Conservation (phyloP, 2,888 invertebrate genomes). For the Tineola bisselliella region DNA sequence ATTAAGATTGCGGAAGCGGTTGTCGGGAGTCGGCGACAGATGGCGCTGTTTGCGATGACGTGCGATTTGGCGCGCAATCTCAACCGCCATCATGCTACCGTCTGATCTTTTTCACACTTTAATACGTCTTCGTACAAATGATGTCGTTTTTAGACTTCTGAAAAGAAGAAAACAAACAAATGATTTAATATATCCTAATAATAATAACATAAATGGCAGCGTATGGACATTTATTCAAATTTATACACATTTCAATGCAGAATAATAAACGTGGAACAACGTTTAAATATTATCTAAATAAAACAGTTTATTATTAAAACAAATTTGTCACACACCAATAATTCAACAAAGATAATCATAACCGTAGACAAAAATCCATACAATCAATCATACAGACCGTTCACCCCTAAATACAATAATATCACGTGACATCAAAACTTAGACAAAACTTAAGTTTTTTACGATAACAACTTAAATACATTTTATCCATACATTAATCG, state of each 20-base stretch:
- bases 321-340: too few relatives aligned
- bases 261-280: too few relatives aligned
- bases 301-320: too few relatives aligned
- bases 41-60: conserved; percentile 38
- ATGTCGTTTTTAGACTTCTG: conserved; percentile 49
- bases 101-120: conserved; percentile 53
- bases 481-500: neutral
- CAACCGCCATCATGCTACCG: conserved; percentile 28
- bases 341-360: too few relatives aligned
- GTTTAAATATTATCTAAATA: too few relatives aligned
- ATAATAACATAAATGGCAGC: too few relatives aligned
- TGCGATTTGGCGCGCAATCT: conserved; percentile 49
- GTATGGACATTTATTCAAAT: too few relatives aligned
- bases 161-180: conserved; percentile 40
- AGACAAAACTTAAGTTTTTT: neutral
- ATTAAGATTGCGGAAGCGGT: conserved; percentile 43
- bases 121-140: conserved; percentile 33
- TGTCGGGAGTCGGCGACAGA: conserved; percentile 35
- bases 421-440: neutral
- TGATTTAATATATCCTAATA: neutral
- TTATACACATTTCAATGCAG: too few relatives aligned
- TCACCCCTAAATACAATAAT: neutral
- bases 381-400: neutral
- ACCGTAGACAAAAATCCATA: neutral
- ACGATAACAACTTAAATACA: neutral